A percentile compares a stretch with the other conserved stretches of the same genome.
Evolutionary conservation across 2,113 vertebrate species (phyloP).

Genomic region (Notothenia coriiceps): DNA sequence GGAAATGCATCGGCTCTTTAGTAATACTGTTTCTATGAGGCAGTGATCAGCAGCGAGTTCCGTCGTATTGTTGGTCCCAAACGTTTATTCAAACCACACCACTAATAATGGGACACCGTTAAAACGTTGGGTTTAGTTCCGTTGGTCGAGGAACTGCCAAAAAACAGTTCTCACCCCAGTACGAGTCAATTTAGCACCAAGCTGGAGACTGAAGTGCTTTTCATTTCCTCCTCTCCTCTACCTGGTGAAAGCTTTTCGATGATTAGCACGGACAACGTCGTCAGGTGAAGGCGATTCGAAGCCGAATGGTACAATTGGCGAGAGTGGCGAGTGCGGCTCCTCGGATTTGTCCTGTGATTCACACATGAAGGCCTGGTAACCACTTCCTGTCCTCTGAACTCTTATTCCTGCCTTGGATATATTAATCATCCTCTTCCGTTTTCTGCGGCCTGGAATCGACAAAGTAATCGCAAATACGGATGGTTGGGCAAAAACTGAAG

Average conservation of each 20-base stretch:
- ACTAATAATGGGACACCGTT: not conserved
- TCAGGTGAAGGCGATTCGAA: slow-evolving; percentile 96
- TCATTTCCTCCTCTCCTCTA: slow-evolving; percentile 28
- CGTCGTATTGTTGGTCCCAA: slow-evolving; percentile 29
- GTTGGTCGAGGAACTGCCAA: not conserved
- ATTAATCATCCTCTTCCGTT: slow-evolving; percentile 72
- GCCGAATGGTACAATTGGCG: slow-evolving; percentile 88
- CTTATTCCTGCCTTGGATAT: slow-evolving; percentile 25
- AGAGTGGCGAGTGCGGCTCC: slow-evolving; percentile 78
- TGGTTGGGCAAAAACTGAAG: slow-evolving; percentile 86
- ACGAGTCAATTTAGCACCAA: slow-evolving; percentile 12
- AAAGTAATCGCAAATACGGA: slow-evolving; percentile 93
- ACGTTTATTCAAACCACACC: slow-evolving; percentile 1
- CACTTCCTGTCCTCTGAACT: slow-evolving; percentile 28
- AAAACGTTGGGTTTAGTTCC: slow-evolving; percentile 22
- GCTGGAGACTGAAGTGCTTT: not conserved
- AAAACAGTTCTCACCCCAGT: not conserved
- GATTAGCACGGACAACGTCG: slow-evolving; percentile 92
- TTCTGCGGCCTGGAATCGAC: slow-evolving; percentile 84
- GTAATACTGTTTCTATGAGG: not conserved
- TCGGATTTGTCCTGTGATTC: slow-evolving; percentile 84
- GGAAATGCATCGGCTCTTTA: not conserved
- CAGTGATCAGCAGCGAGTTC: not conserved
- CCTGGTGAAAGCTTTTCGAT: slow-evolving; percentile 92
- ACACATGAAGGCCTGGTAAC: slow-evolving; percentile 83